Evolutionary conservation across 2,113 vertebrate genomes (phyloP).

Genomic region (Megalops atlanticus): DNA sequence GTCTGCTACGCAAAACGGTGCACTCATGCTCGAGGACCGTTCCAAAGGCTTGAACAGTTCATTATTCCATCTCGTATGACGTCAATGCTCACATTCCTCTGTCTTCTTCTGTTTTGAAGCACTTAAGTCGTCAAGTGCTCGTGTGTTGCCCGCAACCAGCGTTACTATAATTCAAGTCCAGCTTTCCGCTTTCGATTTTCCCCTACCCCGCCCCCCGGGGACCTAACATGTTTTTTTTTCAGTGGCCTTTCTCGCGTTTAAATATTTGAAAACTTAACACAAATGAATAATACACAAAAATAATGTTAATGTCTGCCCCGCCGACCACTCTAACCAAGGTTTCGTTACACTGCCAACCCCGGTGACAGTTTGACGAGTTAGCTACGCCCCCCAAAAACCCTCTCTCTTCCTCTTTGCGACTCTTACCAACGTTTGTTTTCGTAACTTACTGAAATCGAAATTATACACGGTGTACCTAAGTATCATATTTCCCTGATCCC

Average conservation of each 20-base stretch:
- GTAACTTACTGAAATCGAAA: constrained; percentile 20
- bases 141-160: constrained; percentile 39
- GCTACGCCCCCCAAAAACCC: not conserved
- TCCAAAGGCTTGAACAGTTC: constrained; percentile 43
- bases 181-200: constrained; percentile 18
- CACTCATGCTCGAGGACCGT: constrained; percentile 38
- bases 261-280: not conserved
- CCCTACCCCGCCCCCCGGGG: too few relatives aligned
- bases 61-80: constrained; percentile 57
- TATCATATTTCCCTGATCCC: constrained; percentile 34
- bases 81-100: constrained; percentile 62
- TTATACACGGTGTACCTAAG: not conserved
- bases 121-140: constrained; percentile 44
- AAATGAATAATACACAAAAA: not conserved
- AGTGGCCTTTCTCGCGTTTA: not conserved
- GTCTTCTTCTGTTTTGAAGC: constrained; percentile 54
- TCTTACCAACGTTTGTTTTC: constrained; percentile 29
- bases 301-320: constrained; percentile 38
- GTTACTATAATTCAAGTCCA: constrained; percentile 35
- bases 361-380: constrained; percentile 30
- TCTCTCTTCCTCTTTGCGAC: constrained; percentile 17
- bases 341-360: constrained; percentile 33
- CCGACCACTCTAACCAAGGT: constrained; percentile 28
- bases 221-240: constrained; percentile 27
- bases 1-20: constrained; percentile 22